phyloP scores from a whole-genome alignment of 1,140 invertebrate species.

The Amyelois transitella region DNA sequence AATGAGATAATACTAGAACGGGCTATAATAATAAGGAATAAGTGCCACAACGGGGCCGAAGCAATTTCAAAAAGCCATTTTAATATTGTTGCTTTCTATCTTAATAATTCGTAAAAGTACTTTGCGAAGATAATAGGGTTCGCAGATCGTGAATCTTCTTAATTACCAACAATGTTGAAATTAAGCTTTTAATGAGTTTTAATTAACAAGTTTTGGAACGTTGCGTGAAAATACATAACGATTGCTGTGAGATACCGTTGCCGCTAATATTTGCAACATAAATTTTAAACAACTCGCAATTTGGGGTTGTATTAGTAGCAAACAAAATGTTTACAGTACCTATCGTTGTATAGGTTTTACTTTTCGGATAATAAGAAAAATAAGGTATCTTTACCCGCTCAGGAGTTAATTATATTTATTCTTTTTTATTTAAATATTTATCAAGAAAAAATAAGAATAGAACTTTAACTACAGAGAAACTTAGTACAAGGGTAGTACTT shows the following conservation, averaged over 20 bases:
- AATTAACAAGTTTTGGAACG: slow-evolving; percentile 59
- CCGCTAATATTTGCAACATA: slow-evolving; percentile 13
- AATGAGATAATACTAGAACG: not conserved
- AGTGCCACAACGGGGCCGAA: slow-evolving; percentile 2
- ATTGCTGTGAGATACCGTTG: slow-evolving; percentile 17
- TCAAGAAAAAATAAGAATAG: too few species aligned
- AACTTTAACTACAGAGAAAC: too few species aligned
- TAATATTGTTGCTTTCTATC: slow-evolving; percentile 43
- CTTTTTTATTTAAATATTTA: too few species aligned
- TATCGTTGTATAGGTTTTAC: not conserved
- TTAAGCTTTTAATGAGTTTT: slow-evolving; percentile 64
- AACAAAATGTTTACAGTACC: slow-evolving; percentile 3
- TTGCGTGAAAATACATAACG: slow-evolving; percentile 32
- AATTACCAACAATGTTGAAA: slow-evolving; percentile 64
- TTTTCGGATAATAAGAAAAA: too few species aligned
- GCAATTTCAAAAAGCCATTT: slow-evolving; percentile 22
- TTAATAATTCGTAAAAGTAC: slow-evolving; percentile 54
- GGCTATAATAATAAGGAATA: slow-evolving; percentile 6
- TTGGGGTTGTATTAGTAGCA: not conserved
- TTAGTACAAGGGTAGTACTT: too few species aligned
- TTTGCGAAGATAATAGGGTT: slow-evolving; percentile 52
- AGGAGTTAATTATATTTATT: not conserved
- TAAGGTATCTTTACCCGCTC: too few species aligned
- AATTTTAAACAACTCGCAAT: slow-evolving; percentile 12
- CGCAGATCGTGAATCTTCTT: slow-evolving; percentile 63